Conservation (phyloP, 1,140 invertebrate species). For the Copidosoma floridanum region DNA sequence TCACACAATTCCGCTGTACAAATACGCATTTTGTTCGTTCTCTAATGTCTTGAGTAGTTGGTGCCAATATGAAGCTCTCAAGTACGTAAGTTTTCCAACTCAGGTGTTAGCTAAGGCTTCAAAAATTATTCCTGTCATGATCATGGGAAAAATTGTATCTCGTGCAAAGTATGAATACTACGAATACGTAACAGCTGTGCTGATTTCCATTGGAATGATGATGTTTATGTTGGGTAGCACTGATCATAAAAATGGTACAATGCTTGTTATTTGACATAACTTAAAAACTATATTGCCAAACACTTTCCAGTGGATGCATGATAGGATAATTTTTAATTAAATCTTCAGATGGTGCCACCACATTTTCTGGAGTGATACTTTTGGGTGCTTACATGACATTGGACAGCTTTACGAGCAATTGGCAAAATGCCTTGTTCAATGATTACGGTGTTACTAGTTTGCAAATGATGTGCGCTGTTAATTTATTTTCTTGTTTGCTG, state of each 20-base stretch:
- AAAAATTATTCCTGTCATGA: constrained; percentile 96
- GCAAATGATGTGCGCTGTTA: constrained; percentile 98
- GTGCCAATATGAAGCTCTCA: constrained; percentile 99
- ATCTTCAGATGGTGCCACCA: constrained; percentile 65
- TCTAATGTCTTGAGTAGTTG: constrained; percentile 98
- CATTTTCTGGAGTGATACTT: constrained; percentile 82
- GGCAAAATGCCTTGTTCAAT: constrained; percentile 90
- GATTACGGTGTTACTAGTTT: constrained; percentile 80
- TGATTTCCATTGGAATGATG: constrained; percentile 91
- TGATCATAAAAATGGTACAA: constrained; percentile 56
- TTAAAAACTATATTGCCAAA: neutral
- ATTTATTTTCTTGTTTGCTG: constrained; percentile 91
- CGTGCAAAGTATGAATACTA: constrained; percentile 85
- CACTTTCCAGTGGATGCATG: no score
- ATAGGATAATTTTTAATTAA: neutral
- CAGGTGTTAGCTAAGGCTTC: constrained; percentile 93
- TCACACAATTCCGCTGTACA: constrained; percentile 86
- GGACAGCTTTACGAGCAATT: constrained; percentile 98
- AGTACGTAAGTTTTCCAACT: constrained; percentile 97
- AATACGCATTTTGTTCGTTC: constrained; percentile 94
- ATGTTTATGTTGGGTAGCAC: constrained; percentile 80
- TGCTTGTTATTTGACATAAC: neutral
- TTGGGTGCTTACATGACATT: constrained; percentile 88
- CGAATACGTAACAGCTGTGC: constrained; percentile 87
- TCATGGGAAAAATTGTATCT: constrained; percentile 94